Percentiles rank a stretch among this genome's conserved stretches.
Conservation (phyloP, 2,797 vertebrate genomes). For the Girardinus metallicus region DNA sequence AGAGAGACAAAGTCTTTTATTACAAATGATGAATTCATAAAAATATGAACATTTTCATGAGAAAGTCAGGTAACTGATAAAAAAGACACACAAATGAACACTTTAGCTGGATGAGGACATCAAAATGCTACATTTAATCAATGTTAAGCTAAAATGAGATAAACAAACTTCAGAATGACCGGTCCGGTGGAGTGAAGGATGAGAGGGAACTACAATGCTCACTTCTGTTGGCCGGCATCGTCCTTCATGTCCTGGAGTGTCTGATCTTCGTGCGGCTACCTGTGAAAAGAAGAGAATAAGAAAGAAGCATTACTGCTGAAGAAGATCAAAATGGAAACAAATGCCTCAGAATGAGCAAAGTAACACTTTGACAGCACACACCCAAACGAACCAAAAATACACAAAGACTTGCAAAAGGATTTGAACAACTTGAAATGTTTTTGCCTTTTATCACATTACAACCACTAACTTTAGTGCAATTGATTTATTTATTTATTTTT, state of each 20-base stretch:
- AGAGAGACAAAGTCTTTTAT: slow-evolving; percentile 63
- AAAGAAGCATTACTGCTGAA: not conserved
- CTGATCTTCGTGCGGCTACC: slow-evolving; percentile 45
- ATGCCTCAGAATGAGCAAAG: not conserved
- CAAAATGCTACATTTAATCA: slow-evolving; percentile 5
- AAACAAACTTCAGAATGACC: slow-evolving; percentile 49
- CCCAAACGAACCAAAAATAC: not conserved
- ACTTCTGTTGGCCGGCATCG: slow-evolving; percentile 48
- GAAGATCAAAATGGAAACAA: not conserved
- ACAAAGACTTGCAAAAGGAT: not conserved
- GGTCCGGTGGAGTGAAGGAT: slow-evolving; percentile 18
- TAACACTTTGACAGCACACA: no score
- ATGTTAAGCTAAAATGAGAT: slow-evolving; percentile 13
- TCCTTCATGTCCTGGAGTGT: slow-evolving; percentile 42
- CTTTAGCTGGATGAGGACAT: not conserved
- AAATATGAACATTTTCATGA: slow-evolving; percentile 3
- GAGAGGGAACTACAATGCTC: slow-evolving; percentile 55
- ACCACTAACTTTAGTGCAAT: not conserved
- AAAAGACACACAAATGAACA: not conserved
- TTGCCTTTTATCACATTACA: not conserved
- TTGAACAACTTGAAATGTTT: not conserved
- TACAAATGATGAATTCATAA: slow-evolving; percentile 43
- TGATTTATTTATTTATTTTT: not conserved
- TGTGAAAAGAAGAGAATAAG: slow-evolving; percentile 20
- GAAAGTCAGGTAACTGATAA: not conserved